These are phyloP conservation scores for Erpetoichthys calabaricus DNA, from an alignment of 2,797 vertebrate species.

Conservation along the genomic window DNA sequence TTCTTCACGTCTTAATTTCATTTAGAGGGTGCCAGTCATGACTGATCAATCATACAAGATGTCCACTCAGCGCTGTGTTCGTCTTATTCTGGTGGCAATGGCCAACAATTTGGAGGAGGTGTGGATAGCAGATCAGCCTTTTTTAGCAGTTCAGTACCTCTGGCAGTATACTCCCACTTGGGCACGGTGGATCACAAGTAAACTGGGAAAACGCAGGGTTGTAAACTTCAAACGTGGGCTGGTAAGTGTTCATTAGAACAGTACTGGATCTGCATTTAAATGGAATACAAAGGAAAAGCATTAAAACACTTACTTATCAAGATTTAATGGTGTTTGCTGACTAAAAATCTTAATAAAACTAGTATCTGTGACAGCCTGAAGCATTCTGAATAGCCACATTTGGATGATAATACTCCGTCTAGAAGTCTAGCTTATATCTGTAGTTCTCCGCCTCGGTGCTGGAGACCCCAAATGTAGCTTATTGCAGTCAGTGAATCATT, in stretches of 20 bases:
- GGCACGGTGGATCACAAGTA: slow-evolving; percentile 55
- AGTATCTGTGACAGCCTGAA: no score
- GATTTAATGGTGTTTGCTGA: not conserved
- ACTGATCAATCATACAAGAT: slow-evolving; percentile 73
- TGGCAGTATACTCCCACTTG: slow-evolving; percentile 83
- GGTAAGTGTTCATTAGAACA: slow-evolving; percentile 43
- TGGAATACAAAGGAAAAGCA: not conserved
- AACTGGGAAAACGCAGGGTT: slow-evolving; percentile 61
- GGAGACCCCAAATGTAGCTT: no score
- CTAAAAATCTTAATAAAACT: no score
- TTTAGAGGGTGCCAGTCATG: slow-evolving; percentile 36
- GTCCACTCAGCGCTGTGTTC: slow-evolving; percentile 66
- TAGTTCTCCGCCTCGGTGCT: no score
- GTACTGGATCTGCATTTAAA: not conserved
- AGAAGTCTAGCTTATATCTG: no score
- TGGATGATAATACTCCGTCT: no score
- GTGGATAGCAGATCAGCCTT: slow-evolving; percentile 77
- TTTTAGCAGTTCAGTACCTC: slow-evolving; percentile 55
- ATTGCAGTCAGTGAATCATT: no score
- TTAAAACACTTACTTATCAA: not conserved
- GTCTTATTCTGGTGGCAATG: slow-evolving; percentile 63
- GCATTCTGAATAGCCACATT: no score
- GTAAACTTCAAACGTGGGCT: slow-evolving; percentile 74
- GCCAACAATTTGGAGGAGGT: slow-evolving; percentile 74
- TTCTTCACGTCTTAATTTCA: not conserved